phyloP scores from a whole-genome alignment of 2,113 vertebrate species.

The Tachuris rubrigastra region DNA sequence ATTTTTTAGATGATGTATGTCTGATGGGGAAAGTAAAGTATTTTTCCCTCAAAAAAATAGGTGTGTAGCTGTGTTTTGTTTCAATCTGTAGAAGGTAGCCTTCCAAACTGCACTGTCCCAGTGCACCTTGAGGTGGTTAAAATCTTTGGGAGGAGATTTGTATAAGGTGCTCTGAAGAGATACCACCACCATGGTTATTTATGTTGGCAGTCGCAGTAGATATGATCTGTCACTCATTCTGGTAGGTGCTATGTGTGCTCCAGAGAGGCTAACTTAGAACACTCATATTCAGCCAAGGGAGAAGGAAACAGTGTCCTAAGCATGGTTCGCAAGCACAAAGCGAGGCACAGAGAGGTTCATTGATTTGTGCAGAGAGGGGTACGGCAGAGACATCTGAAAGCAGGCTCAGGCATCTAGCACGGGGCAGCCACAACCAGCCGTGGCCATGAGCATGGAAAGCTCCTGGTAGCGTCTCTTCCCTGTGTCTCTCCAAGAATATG shows the following conservation, averaged over 20 bases:
- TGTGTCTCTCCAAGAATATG: neutral
- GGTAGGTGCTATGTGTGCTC: neutral
- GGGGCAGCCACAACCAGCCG: fast-evolving
- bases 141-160: neutral
- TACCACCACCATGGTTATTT: neutral
- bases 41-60: neutral
- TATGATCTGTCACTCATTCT: neutral
- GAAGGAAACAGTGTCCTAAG: neutral
- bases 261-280: neutral
- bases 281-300: neutral
- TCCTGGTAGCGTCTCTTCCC: neutral
- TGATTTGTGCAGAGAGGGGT: neutral
- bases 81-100: neutral
- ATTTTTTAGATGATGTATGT: neutral
- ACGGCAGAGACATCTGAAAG: neutral
- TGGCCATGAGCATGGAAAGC: neutral
- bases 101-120: neutral
- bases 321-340: neutral
- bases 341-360: neutral
- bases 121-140: neutral
- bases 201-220: neutral
- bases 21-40: neutral
- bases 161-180: neutral
- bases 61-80: neutral
- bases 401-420: neutral